A percentile compares a stretch with the other conserved stretches of the same genome.
Evolutionary conservation across 1,140 invertebrate genomes (phyloP).

Genomic region (Bombus pyrosoma): DNA sequence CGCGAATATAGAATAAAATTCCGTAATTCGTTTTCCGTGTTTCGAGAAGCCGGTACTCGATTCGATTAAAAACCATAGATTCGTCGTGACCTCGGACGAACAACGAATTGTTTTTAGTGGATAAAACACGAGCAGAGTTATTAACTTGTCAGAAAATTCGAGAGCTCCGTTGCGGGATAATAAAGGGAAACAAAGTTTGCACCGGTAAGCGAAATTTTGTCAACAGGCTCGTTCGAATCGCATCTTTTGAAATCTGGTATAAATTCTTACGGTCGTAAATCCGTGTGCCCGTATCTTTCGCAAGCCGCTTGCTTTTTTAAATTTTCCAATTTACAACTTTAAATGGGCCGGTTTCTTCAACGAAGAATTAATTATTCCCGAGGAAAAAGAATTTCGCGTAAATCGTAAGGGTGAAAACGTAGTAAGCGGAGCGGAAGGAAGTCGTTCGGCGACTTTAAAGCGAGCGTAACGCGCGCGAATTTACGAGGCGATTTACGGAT

Average conservation of each 20-base stretch:
- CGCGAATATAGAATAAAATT: not conserved
- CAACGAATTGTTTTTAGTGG: not conserved
- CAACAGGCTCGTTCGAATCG: not conserved
- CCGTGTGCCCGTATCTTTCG: not conserved
- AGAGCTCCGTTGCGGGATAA: not conserved
- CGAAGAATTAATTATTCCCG: not conserved
- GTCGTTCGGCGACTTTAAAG: too few species aligned
- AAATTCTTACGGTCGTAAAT: not conserved
- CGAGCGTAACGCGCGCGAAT: not conserved
- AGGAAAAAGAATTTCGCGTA: not conserved
- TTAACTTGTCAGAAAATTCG: not conserved
- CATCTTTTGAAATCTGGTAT: not conserved
- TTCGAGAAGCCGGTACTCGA: not conserved
- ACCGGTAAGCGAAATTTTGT: not conserved
- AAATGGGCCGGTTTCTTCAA: fast-evolving
- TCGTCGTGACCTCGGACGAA: not conserved
- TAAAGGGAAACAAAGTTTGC: not conserved
- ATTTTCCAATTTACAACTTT: not conserved
- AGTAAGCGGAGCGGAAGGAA: too few species aligned
- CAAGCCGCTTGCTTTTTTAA: not conserved
- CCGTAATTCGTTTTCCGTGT: not conserved
- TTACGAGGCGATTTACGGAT: not conserved
- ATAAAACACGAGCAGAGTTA: not conserved
- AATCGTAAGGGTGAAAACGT: not conserved
- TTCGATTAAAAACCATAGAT: not conserved